Evolutionary conservation across 2,888 invertebrate species (phyloP).

Genomic region (Ichneumoninae sp.): DNA sequence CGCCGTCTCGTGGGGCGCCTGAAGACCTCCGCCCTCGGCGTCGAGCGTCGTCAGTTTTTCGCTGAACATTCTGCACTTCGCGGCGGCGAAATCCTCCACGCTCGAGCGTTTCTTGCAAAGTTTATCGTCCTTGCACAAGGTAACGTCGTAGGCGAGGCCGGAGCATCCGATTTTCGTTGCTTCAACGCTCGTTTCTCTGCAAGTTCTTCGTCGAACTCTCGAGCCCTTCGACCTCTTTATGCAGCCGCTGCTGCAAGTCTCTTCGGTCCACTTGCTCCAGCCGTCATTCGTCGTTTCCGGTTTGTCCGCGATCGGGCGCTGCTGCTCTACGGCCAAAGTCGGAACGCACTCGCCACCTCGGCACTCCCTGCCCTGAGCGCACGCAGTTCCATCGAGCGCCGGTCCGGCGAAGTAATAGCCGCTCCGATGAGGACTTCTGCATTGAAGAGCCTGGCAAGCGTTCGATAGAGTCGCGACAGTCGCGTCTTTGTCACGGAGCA

Average conservation of each 20-base stretch:
- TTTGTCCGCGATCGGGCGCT: constrained; percentile 74
- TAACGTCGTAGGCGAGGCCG: constrained; percentile 85
- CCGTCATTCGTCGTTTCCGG: constrained; percentile 84
- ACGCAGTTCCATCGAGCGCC: constrained; percentile 92
- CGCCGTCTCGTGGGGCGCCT: constrained; percentile 90
- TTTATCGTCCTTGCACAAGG: constrained; percentile 87
- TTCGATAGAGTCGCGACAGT: constrained; percentile 83
- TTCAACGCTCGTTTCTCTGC: constrained; percentile 85
- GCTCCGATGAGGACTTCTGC: constrained; percentile 89
- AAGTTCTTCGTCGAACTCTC: constrained; percentile 86
- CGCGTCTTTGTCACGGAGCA: constrained; percentile 90
- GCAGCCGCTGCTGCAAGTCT: constrained; percentile 89
- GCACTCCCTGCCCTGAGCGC: constrained; percentile 88
- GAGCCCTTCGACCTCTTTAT: constrained; percentile 87
- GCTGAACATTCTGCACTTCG: constrained; percentile 88
- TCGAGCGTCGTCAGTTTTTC: constrained; percentile 87
- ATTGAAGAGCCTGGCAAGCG: constrained; percentile 89
- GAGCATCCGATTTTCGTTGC: constrained; percentile 68
- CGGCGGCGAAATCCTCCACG: constrained; percentile 87
- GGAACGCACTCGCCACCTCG: constrained; percentile 77
- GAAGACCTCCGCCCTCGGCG: constrained; percentile 88
- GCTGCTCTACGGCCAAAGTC: constrained; percentile 66
- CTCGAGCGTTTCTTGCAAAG: constrained; percentile 85
- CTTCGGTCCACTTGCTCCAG: constrained; percentile 88
- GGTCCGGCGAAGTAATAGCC: constrained; percentile 92